Conservation (phyloP, 2,888 invertebrate genomes). For the Agapostemon virescens region DNA sequence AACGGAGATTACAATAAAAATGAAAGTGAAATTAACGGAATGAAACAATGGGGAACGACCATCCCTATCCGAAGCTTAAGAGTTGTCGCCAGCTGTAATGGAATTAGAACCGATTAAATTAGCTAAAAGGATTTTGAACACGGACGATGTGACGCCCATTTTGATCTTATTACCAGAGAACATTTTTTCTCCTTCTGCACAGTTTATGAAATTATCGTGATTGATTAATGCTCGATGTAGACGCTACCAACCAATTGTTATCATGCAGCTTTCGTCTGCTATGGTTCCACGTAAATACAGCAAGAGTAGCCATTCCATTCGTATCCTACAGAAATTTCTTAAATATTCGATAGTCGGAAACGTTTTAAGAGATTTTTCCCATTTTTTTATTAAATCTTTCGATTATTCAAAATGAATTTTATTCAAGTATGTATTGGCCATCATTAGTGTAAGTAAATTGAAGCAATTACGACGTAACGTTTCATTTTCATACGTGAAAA, state of each 20-base stretch:
- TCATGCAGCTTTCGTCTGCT: not conserved
- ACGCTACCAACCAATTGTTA: not conserved
- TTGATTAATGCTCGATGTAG: not conserved
- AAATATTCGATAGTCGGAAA: no score
- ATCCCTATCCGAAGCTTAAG: slow-evolving; percentile 50
- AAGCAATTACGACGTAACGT: no score
- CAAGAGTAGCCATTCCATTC: no score
- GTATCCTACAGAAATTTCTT: no score
- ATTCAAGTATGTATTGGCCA: no score
- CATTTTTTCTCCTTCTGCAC: not conserved
- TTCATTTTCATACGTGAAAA: no score
- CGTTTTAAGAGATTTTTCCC: no score
- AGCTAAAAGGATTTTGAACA: slow-evolving; percentile 67
- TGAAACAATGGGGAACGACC: slow-evolving; percentile 60
- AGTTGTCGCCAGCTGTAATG: slow-evolving; percentile 63
- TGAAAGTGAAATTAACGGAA: slow-evolving; percentile 65
- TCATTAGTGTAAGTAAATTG: no score
- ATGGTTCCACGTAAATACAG: no score
- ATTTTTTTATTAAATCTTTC: no score
- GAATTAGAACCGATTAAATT: slow-evolving; percentile 70
- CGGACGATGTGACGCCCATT: slow-evolving; percentile 36
- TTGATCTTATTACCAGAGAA: slow-evolving; percentile 49
- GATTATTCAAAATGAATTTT: no score
- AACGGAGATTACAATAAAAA: slow-evolving; percentile 37
- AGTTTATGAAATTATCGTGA: slow-evolving; percentile 6